These are phyloP conservation scores for Bilobella aurantiaca DNA, from an alignment of 1,140 invertebrate genomes.

Conservation along the genomic window DNA sequence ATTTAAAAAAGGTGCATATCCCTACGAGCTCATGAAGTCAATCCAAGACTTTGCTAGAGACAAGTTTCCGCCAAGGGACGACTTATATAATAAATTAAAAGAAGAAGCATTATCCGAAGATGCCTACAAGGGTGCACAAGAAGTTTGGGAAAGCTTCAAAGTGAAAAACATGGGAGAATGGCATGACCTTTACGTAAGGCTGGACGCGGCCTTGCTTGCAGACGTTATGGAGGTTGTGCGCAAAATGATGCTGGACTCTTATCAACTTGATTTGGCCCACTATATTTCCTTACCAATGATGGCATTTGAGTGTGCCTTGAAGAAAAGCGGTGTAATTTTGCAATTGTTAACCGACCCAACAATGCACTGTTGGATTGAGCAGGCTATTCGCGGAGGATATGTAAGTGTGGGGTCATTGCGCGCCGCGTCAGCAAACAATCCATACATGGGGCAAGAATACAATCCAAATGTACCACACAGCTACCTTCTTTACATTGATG, in stretches of 20 bases:
- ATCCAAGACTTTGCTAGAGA: background rate
- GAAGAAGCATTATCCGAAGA: background rate
- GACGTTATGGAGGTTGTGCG: slow-evolving; percentile 10
- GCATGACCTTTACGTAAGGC: slow-evolving; percentile 39
- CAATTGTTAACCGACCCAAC: slow-evolving; percentile 43
- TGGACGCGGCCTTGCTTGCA: slow-evolving; percentile 1
- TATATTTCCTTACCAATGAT: slow-evolving; percentile 9
- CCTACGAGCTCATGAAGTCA: background rate
- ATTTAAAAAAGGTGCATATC: slow-evolving; percentile 9
- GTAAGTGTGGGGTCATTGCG: slow-evolving; percentile 37
- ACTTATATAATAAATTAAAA: background rate
- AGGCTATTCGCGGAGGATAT: slow-evolving; percentile 35
- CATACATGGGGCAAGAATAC: slow-evolving; percentile 40
- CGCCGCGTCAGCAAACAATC: slow-evolving; percentile 43
- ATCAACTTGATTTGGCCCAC: slow-evolving; percentile 11
- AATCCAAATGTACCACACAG: slow-evolving; percentile 37
- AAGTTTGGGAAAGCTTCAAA: slow-evolving; percentile 42
- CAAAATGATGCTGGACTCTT: background rate
- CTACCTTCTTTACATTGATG: slow-evolving; percentile 45
- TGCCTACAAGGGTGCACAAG: slow-evolving; percentile 12
- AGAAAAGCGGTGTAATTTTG: slow-evolving; percentile 28
- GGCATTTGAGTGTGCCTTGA: background rate
- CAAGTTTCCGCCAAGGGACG: background rate
- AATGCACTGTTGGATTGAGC: slow-evolving; percentile 41
- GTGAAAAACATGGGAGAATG: slow-evolving; percentile 40